Conservation (phyloP, 2,888 invertebrate genomes). For the Zaprionus lineosus region DNA sequence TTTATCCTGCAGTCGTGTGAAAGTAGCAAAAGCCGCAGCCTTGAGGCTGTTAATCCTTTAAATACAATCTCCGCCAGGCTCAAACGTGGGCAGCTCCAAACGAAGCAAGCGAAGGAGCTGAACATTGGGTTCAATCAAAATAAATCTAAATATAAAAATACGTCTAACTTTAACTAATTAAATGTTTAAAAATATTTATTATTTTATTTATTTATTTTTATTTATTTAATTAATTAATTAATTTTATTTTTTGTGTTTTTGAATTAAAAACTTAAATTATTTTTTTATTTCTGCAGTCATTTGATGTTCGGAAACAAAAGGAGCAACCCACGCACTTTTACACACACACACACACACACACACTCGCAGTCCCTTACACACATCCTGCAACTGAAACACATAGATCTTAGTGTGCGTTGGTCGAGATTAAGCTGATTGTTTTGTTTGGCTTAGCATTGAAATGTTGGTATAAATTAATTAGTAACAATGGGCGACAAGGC, state of each 20-base stretch:
- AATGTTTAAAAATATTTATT: not conserved
- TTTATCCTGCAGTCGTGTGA: constrained; percentile 58
- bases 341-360: constrained; percentile 19
- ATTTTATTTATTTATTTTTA: not conserved
- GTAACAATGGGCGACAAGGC: constrained; percentile 53
- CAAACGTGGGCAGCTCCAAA: constrained; percentile 32
- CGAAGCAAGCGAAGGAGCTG: not conserved
- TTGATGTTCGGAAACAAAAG: not conserved
- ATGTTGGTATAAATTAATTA: constrained; percentile 78
- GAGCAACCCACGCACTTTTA: constrained; percentile 9
- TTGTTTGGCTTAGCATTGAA: constrained; percentile 77
- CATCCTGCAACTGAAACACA: constrained; percentile 5
- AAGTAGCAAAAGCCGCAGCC: constrained; percentile 70
- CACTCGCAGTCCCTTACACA: not conserved
- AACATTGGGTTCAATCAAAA: not conserved
- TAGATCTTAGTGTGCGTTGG: constrained; percentile 25
- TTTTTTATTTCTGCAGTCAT: no score
- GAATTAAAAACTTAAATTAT: no score
- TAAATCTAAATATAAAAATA: constrained; percentile 13
- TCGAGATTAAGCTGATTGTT: constrained; percentile 76
- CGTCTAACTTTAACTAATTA: no score
- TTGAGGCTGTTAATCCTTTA: constrained; percentile 74
- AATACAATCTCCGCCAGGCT: constrained; percentile 54
- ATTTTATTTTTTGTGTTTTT: no score
- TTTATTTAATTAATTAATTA: no score